Evolutionary conservation across 2,113 vertebrate species (phyloP), one percentile per base, ranked within the genome.

Genomic region (Mesitornis unicolor): DNA sequence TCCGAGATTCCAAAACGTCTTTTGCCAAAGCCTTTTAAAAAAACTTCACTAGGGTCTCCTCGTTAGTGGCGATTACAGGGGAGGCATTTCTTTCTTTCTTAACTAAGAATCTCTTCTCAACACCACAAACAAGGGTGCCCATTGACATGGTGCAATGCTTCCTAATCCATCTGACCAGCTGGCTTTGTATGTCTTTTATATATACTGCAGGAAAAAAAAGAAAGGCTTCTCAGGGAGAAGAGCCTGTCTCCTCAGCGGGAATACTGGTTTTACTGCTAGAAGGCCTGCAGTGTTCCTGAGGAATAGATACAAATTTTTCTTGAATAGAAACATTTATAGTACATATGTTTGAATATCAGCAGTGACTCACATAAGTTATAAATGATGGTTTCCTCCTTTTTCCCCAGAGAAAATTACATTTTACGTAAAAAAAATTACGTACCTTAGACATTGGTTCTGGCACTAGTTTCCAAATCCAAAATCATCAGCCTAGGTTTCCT

Each of bases 21-120:
- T 95, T 95, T 96, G 67, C 67, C 63, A 96, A 95, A 97, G 80
- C 77, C 93, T 94, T 96, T 97, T 95, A 83, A 83, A 93, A 95
- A 93, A 96, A 73, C 92, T 95, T 95, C 90, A 94, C 87, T 78
- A 51, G 83, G 67, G 76, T 94, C 85, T 93, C 86, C 90, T 97
- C 42, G 35, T 97, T 97, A 95, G 96, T 87, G 90, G 84, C 3
- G 29, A 97, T 97, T 95, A 97, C 69, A 93, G 73, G 60, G 67
- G 48, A 95, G 63, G 69, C 68, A 93, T 93, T 94, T 90, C 92
- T 93, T 95, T 88, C 73, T 94, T 94, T 94, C 88, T 85, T 82
- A 50, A 84, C 69, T 86, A 88, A 90, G 83, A 95, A 53, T 67
- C 82, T 94, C 80, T 83, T 89, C 91, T 78, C 73, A 89, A 40